Evolutionary conservation across 2,113 vertebrate species (phyloP).

Genomic region (Formicarius rufipectus): DNA sequence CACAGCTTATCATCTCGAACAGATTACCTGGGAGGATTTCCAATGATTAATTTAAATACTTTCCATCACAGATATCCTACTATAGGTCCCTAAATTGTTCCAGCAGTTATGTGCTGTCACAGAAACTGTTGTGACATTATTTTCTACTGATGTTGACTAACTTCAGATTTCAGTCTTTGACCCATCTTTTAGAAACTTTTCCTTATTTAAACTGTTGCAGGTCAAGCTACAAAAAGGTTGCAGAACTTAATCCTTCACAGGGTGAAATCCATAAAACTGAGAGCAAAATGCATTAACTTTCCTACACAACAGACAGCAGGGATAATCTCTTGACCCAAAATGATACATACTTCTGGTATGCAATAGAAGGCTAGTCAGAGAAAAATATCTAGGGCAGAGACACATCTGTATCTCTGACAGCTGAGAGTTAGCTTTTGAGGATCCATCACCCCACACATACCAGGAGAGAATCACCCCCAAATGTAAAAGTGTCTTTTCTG

Average conservation of each 20-base stretch:
- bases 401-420: not conserved
- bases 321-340: not conserved
- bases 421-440: not conserved
- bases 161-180: not conserved
- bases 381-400: not conserved
- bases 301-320: not conserved
- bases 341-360: fast-evolving
- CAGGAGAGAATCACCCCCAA: not conserved
- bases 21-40: not conserved
- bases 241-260: not conserved
- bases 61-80: not conserved
- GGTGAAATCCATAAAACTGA: not conserved
- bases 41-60: not conserved
- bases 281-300: not conserved
- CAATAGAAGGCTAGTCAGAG: not conserved
- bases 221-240: not conserved
- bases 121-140: not conserved
- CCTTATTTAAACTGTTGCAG: not conserved
- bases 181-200: not conserved
- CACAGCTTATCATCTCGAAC: not conserved
- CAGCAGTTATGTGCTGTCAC: not conserved
- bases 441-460: fast-evolving
- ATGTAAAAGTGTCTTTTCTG: not conserved
- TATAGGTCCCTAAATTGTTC: not conserved
- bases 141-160: not conserved